Conservation (phyloP, 1,140 invertebrate species). For the Saccostrea cuccullata region DNA sequence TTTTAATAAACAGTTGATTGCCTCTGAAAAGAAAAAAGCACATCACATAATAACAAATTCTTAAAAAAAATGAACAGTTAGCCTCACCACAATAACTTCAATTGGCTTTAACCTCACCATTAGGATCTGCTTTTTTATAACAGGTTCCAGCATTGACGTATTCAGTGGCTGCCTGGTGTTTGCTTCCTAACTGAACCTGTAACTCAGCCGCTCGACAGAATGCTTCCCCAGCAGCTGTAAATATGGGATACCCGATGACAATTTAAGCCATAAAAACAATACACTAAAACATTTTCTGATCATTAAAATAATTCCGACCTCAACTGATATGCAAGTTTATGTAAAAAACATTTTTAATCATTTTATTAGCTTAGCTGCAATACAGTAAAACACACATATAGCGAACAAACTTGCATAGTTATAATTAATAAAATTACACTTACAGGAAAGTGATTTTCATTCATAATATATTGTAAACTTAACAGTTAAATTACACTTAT, state of each 20-base stretch:
- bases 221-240: constrained; percentile 89
- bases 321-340: too few relatives aligned
- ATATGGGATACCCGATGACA: background rate
- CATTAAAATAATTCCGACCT: too few relatives aligned
- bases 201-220: constrained; percentile 94
- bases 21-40: constrained; percentile 85
- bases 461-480: too few relatives aligned
- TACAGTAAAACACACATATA: too few relatives aligned
- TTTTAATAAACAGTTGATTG: constrained; percentile 93
- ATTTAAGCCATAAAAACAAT: background rate
- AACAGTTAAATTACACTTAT: too few relatives aligned
- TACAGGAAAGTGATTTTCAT: too few relatives aligned
- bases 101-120: constrained; percentile 76
- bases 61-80: background rate
- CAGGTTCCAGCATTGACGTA: constrained; percentile 98
- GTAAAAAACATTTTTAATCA: too few relatives aligned
- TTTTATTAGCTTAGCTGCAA: too few relatives aligned
- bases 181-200: constrained; percentile 90
- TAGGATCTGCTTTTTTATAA: constrained; percentile 96
- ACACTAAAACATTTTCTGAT: too few relatives aligned
- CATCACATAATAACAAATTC: background rate
- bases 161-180: constrained; percentile 95
- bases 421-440: too few relatives aligned
- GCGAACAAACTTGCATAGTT: too few relatives aligned
- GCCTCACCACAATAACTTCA: background rate